Percentiles rank a stretch among this genome's conserved stretches.
Evolutionary conservation across 2,888 invertebrate genomes (phyloP).

Genomic region (Pristionchus mayeri): DNA sequence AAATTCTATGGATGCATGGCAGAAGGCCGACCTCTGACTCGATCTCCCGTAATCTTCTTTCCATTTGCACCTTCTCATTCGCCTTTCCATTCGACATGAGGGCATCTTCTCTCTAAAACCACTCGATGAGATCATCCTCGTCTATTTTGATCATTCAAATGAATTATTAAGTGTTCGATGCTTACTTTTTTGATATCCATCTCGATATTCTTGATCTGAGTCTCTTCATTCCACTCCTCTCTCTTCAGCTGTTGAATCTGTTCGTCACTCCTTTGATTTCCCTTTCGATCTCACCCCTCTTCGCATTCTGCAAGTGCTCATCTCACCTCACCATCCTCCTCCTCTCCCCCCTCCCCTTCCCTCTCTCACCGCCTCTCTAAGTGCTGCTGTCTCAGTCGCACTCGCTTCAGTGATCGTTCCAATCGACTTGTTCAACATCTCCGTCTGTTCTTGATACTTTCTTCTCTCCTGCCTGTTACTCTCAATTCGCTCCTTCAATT

Average conservation of each 20-base stretch:
- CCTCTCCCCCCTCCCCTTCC: not conserved
- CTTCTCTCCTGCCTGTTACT: conserved; percentile 13
- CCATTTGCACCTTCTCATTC: not conserved
- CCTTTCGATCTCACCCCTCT: not conserved
- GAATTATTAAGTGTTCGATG: not conserved
- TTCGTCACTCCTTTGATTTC: conserved; percentile 31
- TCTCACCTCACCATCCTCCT: not conserved
- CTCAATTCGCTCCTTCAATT: not conserved
- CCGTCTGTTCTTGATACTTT: not conserved
- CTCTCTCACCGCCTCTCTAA: not conserved
- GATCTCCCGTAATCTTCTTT: conserved; percentile 48
- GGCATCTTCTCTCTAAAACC: conserved; percentile 10
- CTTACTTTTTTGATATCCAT: conserved; percentile 12
- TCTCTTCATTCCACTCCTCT: not conserved
- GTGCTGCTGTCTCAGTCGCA: not conserved
- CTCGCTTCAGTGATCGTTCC: not conserved
- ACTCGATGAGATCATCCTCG: not conserved
- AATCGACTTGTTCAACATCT: not conserved
- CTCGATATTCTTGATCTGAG: not conserved
- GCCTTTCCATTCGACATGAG: conserved; percentile 7
- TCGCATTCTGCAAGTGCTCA: not conserved
- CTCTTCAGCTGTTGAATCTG: not conserved
- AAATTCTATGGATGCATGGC: not conserved
- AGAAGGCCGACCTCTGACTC: not conserved
- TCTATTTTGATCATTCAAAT: not conserved